Evolutionary conservation across 2,113 vertebrate species (phyloP).

Genomic region (Syrrhaptes paradoxus): DNA sequence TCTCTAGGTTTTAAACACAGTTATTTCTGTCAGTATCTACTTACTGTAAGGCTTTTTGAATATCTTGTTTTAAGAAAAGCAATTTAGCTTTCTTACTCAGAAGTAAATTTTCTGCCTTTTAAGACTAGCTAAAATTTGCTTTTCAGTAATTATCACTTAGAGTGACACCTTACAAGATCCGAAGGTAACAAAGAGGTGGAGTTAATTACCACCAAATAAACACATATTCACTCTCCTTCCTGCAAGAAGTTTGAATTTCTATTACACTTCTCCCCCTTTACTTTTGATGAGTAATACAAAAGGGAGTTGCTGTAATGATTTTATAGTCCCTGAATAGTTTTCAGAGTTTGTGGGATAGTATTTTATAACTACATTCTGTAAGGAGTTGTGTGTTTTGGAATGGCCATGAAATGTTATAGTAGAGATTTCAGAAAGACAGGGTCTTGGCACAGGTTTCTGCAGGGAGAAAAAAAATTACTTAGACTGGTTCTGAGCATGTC

Average conservation of each 20-base stretch:
- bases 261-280: background rate
- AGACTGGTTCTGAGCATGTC: background rate
- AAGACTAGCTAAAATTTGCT: background rate
- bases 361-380: slow-evolving; percentile 43
- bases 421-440: slow-evolving; percentile 5
- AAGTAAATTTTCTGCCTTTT: background rate
- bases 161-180: background rate
- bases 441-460: background rate
- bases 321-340: slow-evolving; percentile 41
- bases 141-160: background rate
- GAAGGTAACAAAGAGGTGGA: background rate
- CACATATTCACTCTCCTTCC: background rate
- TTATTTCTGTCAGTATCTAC: background rate
- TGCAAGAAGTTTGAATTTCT: background rate
- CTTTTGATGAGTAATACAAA: slow-evolving; percentile 6
- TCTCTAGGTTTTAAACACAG: slow-evolving; percentile 1
- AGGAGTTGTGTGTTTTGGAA: slow-evolving; percentile 13
- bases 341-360: slow-evolving; percentile 29
- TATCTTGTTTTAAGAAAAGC: background rate
- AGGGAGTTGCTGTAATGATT: background rate
- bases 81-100: background rate
- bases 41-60: background rate
- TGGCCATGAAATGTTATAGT: background rate
- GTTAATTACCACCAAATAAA: slow-evolving; percentile 21
- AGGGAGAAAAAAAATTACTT: background rate